A percentile compares a stretch with the other conserved stretches of the same genome.
phyloP scores from a whole-genome alignment of 2,888 invertebrate species.

The Hypselothyrea guttata region DNA sequence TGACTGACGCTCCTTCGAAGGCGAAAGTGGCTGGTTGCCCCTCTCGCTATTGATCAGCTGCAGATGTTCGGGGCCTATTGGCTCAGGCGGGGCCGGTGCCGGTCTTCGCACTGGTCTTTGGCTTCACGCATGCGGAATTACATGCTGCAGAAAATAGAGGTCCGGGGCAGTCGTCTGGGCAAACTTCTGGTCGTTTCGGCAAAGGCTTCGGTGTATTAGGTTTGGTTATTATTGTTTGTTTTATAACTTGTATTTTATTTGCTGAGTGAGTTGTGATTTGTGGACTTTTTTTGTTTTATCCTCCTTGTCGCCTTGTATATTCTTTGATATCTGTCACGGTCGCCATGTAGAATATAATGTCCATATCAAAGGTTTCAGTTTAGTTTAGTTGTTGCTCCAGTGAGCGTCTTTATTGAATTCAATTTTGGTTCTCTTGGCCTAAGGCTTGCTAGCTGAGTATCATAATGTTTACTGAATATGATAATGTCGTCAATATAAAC shows the following conservation, averaged over 20 bases:
- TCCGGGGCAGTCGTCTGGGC: no score
- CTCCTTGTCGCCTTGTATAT: no score
- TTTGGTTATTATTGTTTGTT: neutral
- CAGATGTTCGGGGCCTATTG: neutral
- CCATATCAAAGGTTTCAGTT: no score
- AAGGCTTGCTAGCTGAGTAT: constrained; percentile 17
- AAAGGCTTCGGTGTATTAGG: neutral
- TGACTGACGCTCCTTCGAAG: no score
- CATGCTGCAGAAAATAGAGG: neutral
- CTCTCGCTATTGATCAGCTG: neutral
- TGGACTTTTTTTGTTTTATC: no score
- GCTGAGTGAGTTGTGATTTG: neutral
- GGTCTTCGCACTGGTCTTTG: neutral
- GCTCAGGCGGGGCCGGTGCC: constrained; percentile 1
- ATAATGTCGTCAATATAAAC: constrained; percentile 30
- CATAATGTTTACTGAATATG: constrained; percentile 5
- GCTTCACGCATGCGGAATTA: neutral
- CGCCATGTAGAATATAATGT: neutral
- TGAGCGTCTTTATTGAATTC: no score
- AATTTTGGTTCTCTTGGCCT: neutral
- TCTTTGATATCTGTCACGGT: no score
- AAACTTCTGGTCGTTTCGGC: neutral
- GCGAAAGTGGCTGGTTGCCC: no score
- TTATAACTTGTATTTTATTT: neutral
- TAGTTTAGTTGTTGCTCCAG: no score